Percentiles rank a stretch among this genome's conserved stretches.
phyloP scores from a whole-genome alignment of 2,797 vertebrate species.

The Poeciliopsis turneri region DNA sequence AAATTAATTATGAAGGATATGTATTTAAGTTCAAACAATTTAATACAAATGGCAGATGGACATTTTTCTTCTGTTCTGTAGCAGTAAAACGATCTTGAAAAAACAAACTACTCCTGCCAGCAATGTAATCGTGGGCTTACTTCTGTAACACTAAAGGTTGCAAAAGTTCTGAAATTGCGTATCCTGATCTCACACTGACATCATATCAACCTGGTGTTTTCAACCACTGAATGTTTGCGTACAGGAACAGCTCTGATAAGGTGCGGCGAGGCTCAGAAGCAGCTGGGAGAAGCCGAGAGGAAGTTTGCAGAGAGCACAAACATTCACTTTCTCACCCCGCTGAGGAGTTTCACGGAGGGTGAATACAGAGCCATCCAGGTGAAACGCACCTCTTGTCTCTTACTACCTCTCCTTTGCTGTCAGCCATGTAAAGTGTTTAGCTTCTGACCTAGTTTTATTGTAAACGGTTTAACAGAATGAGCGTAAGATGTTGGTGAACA shows the following conservation, averaged over 20 bases:
- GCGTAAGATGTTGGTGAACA: conserved; percentile 91
- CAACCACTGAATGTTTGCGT: conserved; percentile 8
- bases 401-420: background rate
- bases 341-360: conserved; percentile 92
- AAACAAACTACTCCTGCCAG: background rate
- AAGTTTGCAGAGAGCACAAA: conserved; percentile 91
- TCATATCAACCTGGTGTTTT: background rate
- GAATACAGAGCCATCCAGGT: conserved; percentile 93
- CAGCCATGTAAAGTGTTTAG: background rate
- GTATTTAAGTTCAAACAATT: background rate
- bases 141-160: background rate
- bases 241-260: conserved; percentile 91
- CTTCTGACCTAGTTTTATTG: background rate
- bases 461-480: conserved; percentile 85
- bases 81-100: background rate
- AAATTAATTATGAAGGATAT: background rate
- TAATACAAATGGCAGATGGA: background rate
- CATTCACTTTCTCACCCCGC: conserved; percentile 93
- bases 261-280: conserved; percentile 92
- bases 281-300: conserved; percentile 90
- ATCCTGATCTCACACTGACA: background rate
- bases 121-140: background rate
- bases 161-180: background rate
- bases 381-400: conserved; percentile 2
- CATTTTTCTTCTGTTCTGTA: background rate